Evolutionary conservation across 2,113 vertebrate genomes (phyloP), one percentile per base, ranked within the genome.

Genomic region (Vireo altiloquus): DNA sequence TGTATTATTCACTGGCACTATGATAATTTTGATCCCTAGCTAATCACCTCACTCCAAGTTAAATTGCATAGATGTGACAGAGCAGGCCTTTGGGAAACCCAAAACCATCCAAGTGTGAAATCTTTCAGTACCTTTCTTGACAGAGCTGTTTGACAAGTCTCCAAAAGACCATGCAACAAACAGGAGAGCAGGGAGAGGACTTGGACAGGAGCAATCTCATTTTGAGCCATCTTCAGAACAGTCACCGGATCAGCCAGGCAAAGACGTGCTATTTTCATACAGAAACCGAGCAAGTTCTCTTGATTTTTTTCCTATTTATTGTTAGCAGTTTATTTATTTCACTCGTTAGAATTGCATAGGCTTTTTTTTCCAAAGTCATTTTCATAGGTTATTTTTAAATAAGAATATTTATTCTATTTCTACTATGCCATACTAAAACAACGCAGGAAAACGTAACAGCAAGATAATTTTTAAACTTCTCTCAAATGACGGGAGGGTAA

Each of bases 31-130:
- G 64, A 89, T 74, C 72, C 64, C 52, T 75, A 80, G 39, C 76
- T 86, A 65, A 83, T 94, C 77, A 90, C 68, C 76, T 92, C 86
- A 57, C 22, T 39, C 42, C 16, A 50, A 69, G 76, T 71, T 83
- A 86, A 80, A 81, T 64, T 61, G 74, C 8, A 3, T 19, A 83
- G 76, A 89, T 83, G 64, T 89, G 63, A 94, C 84, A 96, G 69
- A 94, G 56, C 47, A 75, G 61, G 47, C 87, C 81, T 94, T 78
- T 61, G 72, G 83, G 81, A 96, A 95, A 83, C 53, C 72, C 84
- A 63, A 65, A 87, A 39, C 49, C 44, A 94, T 14, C 30, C 84
- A 75, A 63, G 47, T 33, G 66, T 60, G 52, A 92, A 94, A 87
- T 81, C 49, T 78, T 75, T 54, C 83, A 61, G 52, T 61, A 66